These are phyloP conservation scores for Diplolepis rosae DNA, from an alignment of 2,888 invertebrate species.

Conservation along the genomic window DNA sequence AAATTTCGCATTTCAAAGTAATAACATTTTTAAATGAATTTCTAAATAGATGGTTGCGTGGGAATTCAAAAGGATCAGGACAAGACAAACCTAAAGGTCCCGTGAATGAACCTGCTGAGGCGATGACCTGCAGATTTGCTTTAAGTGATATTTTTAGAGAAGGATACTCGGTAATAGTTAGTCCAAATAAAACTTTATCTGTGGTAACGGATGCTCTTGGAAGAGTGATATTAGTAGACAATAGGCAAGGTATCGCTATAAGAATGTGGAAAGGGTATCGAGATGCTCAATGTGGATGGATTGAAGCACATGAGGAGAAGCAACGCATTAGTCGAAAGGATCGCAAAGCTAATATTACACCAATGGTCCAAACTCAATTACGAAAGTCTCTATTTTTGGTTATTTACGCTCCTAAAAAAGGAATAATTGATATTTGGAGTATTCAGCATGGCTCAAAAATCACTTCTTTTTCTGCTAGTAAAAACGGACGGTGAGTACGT, in stretches of 20 bases:
- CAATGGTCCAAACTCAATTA: slow-evolving; percentile 54
- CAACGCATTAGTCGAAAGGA: slow-evolving; percentile 50
- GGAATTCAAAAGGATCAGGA: slow-evolving; percentile 68
- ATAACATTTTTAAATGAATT: not conserved
- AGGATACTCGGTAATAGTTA: slow-evolving; percentile 84
- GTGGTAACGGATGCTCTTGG: slow-evolving; percentile 91
- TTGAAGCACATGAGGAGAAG: slow-evolving; percentile 85
- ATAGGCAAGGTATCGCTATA: slow-evolving; percentile 84
- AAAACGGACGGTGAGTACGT: slow-evolving; percentile 78
- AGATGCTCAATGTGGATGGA: slow-evolving; percentile 95
- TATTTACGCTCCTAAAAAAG: slow-evolving; percentile 94
- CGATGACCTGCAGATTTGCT: slow-evolving; percentile 86
- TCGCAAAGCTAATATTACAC: slow-evolving; percentile 7
- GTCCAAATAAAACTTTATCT: slow-evolving; percentile 87
- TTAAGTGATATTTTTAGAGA: slow-evolving; percentile 86
- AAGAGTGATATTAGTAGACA: slow-evolving; percentile 90
- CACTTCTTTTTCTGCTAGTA: slow-evolving; percentile 92
- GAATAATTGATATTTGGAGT: slow-evolving; percentile 94
- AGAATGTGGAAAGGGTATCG: slow-evolving; percentile 97
- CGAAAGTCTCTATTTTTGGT: slow-evolving; percentile 87
- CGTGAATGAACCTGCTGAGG: slow-evolving; percentile 77
- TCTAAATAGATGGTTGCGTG: slow-evolving; percentile 76
- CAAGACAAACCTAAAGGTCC: slow-evolving; percentile 63
- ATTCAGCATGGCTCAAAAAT: slow-evolving; percentile 92
- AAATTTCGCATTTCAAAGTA: too few relatives aligned